Percentiles rank a stretch among this genome's conserved stretches.
Evolutionary conservation across 1,140 invertebrate genomes (phyloP).

Genomic region (Microplitis demolitor): DNA sequence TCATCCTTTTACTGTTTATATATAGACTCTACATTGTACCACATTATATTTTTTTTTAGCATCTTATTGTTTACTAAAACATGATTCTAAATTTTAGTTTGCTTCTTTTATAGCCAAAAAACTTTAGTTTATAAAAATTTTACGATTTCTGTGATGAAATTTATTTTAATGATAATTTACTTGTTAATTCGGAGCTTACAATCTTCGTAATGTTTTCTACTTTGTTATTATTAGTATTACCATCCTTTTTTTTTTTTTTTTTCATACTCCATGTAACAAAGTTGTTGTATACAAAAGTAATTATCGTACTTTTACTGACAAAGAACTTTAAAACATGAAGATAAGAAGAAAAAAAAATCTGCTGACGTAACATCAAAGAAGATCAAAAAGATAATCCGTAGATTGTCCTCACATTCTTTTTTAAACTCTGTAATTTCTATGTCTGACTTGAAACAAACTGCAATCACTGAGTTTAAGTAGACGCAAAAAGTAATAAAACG

Average conservation of each 20-base stretch:
- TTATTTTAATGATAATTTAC: too few relatives aligned
- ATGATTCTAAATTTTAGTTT: too few relatives aligned
- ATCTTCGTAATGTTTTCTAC: too few relatives aligned
- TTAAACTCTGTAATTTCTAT: background rate
- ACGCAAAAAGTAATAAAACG: background rate
- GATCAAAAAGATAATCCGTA: background rate
- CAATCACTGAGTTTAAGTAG: background rate
- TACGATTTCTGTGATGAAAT: too few relatives aligned
- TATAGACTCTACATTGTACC: background rate
- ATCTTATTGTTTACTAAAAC: too few relatives aligned
- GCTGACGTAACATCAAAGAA: background rate
- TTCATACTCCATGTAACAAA: too few relatives aligned
- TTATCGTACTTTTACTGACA: background rate
- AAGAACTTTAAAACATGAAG: background rate
- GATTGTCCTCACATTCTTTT: background rate
- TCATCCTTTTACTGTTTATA: background rate
- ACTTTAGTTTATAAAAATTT: too few relatives aligned
- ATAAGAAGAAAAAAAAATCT: background rate
- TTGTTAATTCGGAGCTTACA: too few relatives aligned
- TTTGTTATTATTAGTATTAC: too few relatives aligned
- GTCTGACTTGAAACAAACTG: conserved; percentile 17
- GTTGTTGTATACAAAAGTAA: background rate
- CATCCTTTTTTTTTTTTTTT: too few relatives aligned
- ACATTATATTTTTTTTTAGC: background rate
- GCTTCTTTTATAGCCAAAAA: too few relatives aligned